These are phyloP conservation scores for Thereuonema tuberculata DNA, from an alignment of 1,140 invertebrate genomes.

Conservation along the genomic window DNA sequence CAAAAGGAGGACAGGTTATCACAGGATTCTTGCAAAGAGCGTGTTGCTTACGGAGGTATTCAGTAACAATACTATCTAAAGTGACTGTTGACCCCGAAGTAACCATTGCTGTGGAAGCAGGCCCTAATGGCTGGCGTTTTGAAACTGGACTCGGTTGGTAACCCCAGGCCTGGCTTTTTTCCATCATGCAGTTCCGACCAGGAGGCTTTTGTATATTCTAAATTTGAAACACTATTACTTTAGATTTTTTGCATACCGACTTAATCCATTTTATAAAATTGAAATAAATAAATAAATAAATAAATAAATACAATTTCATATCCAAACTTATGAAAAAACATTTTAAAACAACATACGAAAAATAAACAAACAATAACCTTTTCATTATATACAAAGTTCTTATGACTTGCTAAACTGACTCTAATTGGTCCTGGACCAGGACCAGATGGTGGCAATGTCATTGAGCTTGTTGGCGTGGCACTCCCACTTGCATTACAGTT, in stretches of 20 bases:
- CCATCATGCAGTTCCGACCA: conserved; percentile 1
- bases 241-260: too few relatives aligned
- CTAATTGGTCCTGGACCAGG: not conserved
- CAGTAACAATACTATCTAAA: conserved; percentile 83
- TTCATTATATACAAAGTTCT: not conserved
- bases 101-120: conserved; percentile 7
- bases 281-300: not conserved
- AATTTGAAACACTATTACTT: not conserved
- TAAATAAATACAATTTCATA: not conserved
- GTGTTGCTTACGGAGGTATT: conserved; percentile 91
- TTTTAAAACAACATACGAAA: not conserved
- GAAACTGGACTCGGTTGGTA: conserved; percentile 20
- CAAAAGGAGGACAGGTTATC: conserved; percentile 79
- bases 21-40: conserved; percentile 85
- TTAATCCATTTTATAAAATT: too few relatives aligned
- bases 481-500: not conserved
- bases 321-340: not conserved
- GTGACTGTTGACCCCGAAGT: conserved; percentile 41
- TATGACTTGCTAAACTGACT: conserved; percentile 2
- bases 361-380: not conserved
- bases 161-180: conserved; percentile 14
- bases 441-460: not conserved
- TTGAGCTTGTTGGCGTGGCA: too few relatives aligned
- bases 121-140: conserved; percentile 14
- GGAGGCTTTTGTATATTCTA: not conserved